Base-by-base conservation (phyloP, 1,140 invertebrate genomes). In the Carposina sasakii region DNA sequence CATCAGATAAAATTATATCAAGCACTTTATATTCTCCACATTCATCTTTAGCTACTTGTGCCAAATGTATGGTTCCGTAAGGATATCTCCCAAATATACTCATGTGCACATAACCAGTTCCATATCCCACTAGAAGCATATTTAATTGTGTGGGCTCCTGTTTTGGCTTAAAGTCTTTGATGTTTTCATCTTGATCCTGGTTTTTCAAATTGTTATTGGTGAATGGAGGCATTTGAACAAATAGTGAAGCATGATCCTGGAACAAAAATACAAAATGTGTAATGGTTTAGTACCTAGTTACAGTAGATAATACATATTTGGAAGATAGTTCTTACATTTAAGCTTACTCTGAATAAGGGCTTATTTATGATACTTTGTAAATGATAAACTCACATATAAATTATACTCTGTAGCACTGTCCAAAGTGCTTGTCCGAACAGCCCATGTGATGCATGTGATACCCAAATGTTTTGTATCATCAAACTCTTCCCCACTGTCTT, bases 41-140 rank as follows among this genome's bases (percentile, higher is more conserved):
- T n/a, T 86, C 81, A 70, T 84, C 76, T 42, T 84, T 71, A 5
- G 88, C 71, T 37, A 88, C 74, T 49, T 88, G 72, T 9, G 83
- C 85, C 9, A 96, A 58, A 67, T 91, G 84, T 30, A 96, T 88
- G 31, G 86, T 87, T 3, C 92, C 92, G 71, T 92, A 92, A 12
- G 91, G 90, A 70, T 95, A 93, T 60, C 94, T 89, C 17, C 96
- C 96, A 86, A 95, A 95, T 0, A 95, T 89, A 71, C 91, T 91
- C 56, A 97, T 85, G 59, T 91, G 87, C 10, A 97, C 83, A 52
- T 88, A 86, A 1, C 94, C 93, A 69, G 87, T 86, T 34, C 90
- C 88, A 67, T 92, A 92, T 20, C 93, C 94, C 45, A 96, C 87
- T 46, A 95, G 71, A n/a, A 96, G 76, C 57, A 96, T 88, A 76